phyloP scores from a whole-genome alignment of 2,888 invertebrate species.

The Erebia epiphron region DNA sequence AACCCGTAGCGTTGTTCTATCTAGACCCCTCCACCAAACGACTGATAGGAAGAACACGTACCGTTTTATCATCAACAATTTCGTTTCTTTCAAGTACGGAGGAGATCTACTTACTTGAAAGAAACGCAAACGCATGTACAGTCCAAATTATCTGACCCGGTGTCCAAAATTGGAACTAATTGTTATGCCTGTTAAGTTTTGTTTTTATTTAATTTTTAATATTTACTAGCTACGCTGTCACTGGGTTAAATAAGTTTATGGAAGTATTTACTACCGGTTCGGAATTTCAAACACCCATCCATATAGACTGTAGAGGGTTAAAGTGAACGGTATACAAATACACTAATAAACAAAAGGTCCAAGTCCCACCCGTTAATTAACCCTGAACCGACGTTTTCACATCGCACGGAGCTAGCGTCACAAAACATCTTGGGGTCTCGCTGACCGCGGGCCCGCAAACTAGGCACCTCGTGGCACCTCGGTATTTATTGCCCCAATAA shows the following conservation, averaged over 20 bases:
- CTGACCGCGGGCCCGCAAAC: conserved; percentile 74
- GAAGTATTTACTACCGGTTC: neutral
- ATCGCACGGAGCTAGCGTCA: conserved; percentile 38
- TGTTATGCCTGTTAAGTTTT: too few species aligned
- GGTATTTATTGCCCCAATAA: conserved; percentile 81
- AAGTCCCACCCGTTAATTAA: conserved; percentile 29
- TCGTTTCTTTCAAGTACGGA: too few species aligned
- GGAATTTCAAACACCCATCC: neutral
- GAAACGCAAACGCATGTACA: neutral
- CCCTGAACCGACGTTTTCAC: conserved; percentile 32
- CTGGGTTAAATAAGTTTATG: neutral
- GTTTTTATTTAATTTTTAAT: too few species aligned
- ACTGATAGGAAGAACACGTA: too few species aligned
- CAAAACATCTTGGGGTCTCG: conserved; percentile 69
- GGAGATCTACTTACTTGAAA: too few species aligned
- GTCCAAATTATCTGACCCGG: too few species aligned
- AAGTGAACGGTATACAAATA: conserved; percentile 5
- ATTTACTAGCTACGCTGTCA: too few species aligned
- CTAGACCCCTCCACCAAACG: too few species aligned
- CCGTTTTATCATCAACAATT: too few species aligned
- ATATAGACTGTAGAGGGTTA: neutral
- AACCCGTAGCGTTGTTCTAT: too few species aligned
- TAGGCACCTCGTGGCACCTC: conserved; percentile 70
- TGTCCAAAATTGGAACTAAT: too few species aligned
- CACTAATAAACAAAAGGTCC: conserved; percentile 9